Evolutionary conservation across 2,888 invertebrate species (phyloP), one percentile per base, ranked within the genome.

Genomic region (Amiota minor): DNA sequence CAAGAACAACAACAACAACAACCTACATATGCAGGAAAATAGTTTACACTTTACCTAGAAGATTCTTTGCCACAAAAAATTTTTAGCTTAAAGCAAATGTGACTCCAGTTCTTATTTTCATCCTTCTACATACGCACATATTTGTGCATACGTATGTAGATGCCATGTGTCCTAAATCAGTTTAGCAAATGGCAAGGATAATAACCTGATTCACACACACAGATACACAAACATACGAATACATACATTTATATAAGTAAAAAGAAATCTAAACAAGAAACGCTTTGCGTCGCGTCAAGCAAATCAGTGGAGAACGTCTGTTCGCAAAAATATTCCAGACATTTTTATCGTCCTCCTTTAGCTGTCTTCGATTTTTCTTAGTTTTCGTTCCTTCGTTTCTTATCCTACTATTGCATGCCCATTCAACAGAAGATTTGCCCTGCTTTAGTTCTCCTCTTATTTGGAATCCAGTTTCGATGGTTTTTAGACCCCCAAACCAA

Each of bases 331-430:
- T 88, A 86, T 86, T 84, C 87, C 84, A 88, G 88, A 88, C 88
- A 88, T 88, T 89, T 89, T 89, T 89, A 89, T 89, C 84, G 88
- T 83, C 87, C 83, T 76, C 16, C n/a, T n/a, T 50, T 35, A 75
- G 81, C 77, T 83, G 85, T 87, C 86, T 87, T 88, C 84, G 88
- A 88, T 88, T 87, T 85, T 59, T 16, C 18, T 59, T 56, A 59
- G 72, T 71, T 47, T 62, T 61, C 20, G 67, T 75, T 59, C 47
- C n/a, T 23, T 23, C 9, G 20, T 16, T 61, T 69, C 49, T 69
- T 35, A 55, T 23, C 35, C 59, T 70, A 72, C 71, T 76, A 67
- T 59, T 10, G 56, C 76, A 71, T 71, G 76, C 71, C 71, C 69
- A 59, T 62, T 53, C 69, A 35, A 35, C 35, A 35, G 35, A 35